Evolutionary conservation across 2,113 vertebrate species (phyloP), one percentile per base, ranked within the genome.

Genomic region (Thalassarche chlororhynchos): DNA sequence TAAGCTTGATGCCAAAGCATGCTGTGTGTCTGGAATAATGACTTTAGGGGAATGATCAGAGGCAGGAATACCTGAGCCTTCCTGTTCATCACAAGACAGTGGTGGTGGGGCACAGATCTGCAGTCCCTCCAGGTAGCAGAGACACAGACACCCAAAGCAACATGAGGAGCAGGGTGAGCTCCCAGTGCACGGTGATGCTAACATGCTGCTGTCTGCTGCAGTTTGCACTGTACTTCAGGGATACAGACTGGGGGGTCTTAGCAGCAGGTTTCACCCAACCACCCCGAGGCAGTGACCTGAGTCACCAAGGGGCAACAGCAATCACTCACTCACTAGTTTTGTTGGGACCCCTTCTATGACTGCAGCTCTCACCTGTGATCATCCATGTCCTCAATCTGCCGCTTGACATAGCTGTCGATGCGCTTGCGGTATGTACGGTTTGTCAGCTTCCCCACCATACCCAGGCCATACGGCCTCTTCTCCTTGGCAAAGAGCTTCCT

Each of bases 331-430:
- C 5, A 0, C 38, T 9, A 3, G 44, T 9, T 10, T 25, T 55
- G 34, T 10, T 38, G 70, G 74, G 38, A 54, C 2, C 10, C 31
- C 5, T 34, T 4, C 79, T 2, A 0, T 0, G 18, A 29, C 46
- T 1, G 1, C 57, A 29, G 58, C 64, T 49, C 88, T 78, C 94
- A 99, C 99, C 99, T 99, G 97, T 99, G 99, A 96, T 99, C 99
- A 4, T 99, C 99, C 99, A 99, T 99, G 98, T 99, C 99, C 96
- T 99, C 99, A 2, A 99, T 99, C 98, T 99, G 99, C 87, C 99
- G 98, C 87, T 99, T 99, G 90, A 99, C 99, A 1, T 99, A 99
- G 97, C 99, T 99, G 98, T 99, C 99, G 4, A 99, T 99, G 84
- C 99, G 99, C 96, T 99, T 99, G 97, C 99, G 99, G 97, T 99